phyloP scores from a whole-genome alignment of 2,113 vertebrate genomes.

The Sander lucioperca region DNA sequence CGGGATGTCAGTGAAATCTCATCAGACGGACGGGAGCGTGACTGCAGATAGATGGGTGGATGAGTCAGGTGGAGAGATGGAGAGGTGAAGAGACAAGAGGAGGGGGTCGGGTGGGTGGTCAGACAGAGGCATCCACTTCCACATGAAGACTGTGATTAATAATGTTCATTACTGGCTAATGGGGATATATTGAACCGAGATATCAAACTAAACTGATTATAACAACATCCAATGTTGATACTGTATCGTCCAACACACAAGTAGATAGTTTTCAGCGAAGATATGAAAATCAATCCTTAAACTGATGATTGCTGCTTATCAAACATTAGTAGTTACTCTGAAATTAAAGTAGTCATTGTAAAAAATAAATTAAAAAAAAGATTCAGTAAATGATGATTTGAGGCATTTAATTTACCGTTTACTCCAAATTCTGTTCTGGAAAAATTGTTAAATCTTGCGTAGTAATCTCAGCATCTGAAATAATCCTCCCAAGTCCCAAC shows the following conservation, averaged over 20 bases:
- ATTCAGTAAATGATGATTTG: not conserved
- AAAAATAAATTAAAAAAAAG: no score
- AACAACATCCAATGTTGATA: not conserved
- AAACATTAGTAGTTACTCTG: not conserved
- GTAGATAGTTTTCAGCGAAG: not conserved
- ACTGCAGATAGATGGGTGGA: slow-evolving; percentile 42
- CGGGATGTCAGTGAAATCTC: slow-evolving; percentile 43
- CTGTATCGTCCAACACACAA: not conserved
- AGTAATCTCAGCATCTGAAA: not conserved
- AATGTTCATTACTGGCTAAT: slow-evolving; percentile 49
- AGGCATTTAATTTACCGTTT: not conserved
- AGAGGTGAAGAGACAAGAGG: slow-evolving; percentile 48
- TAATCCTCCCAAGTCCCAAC: not conserved
- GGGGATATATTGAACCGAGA: slow-evolving; percentile 5
- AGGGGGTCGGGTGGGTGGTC: not conserved
- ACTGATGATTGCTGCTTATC: not conserved
- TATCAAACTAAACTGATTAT: not conserved
- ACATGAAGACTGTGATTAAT: slow-evolving; percentile 52
- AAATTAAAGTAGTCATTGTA: not conserved
- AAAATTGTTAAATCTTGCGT: not conserved
- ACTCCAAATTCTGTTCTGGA: not conserved
- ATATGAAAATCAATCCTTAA: accelerated
- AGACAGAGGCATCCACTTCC: slow-evolving; percentile 15
- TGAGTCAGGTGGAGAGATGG: slow-evolving; percentile 58
- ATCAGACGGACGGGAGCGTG: slow-evolving; percentile 53